Evolutionary conservation across 2,113 vertebrate genomes (phyloP), one percentile per base, ranked within the genome.

Genomic region (Ptilorrhoa leucosticta): DNA sequence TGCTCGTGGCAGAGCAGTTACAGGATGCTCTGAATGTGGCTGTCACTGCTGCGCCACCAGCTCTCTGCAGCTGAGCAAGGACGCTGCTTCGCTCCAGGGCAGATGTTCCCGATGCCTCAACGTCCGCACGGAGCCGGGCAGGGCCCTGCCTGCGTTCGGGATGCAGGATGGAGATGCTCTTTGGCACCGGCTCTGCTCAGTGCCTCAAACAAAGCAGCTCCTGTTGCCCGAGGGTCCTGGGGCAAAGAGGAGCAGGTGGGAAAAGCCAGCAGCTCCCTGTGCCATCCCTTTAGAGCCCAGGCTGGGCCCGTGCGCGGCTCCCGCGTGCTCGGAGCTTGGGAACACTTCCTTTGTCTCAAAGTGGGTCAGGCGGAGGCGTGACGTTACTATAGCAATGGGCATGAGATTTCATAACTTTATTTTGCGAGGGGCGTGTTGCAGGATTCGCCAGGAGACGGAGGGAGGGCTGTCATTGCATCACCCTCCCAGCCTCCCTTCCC

Each of bases 301-400:
- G 26, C 87, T 1, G 54, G 71, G 42, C 13, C 21, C 0, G 12
- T 39, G 88, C 16, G n/a, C 82, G 47, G 93, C 53, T 94, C 57
- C 78, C 7, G 24, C 8, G 12, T 15, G 83, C 83, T 71, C 26
- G 4, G 10, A 83, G 64, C 90, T 64, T 4, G 1, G 90, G 70
- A 95, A 68, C 45, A 42, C 60, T 85, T 80, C 79, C 93, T 94
- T 96, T 96, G 93, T 96, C 94, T 90, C 81, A 76, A 96, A 96
- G 51, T 96, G 91, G 96, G 96, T 97, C 96, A 96, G 81, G 15
- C 5, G 27, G 87, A 94, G 95, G 93, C 65, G 31, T 79, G 94
- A 83, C 4, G 92, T 96, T 97, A 80, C 97, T 91, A 96, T 95
- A 86, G 96, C 94, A 57, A 97, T 96, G 10, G 42, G 54, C 28